phyloP scores from a whole-genome alignment of 2,113 vertebrate species.

The Festucalex cinctus region DNA sequence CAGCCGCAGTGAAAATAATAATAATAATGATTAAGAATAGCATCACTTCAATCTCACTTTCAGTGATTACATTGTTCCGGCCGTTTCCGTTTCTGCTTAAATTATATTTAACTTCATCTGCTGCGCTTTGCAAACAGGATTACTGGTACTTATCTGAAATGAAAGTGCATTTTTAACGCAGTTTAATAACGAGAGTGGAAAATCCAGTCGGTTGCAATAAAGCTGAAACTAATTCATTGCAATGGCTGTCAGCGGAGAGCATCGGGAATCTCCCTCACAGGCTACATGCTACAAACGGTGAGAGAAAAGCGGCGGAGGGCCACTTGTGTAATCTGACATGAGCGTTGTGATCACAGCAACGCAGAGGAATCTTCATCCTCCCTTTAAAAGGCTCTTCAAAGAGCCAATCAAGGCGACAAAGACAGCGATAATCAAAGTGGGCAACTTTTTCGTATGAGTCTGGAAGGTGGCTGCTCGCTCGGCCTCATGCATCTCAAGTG shows the following conservation, averaged over 20 bases:
- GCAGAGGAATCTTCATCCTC: conserved; percentile 47
- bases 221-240: conserved; percentile 77
- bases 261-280: conserved; percentile 52
- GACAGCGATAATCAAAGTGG: conserved; percentile 59
- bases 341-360: conserved; percentile 56
- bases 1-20: conserved; percentile 68
- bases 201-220: conserved; percentile 75
- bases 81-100: conserved; percentile 74
- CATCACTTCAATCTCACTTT: conserved; percentile 77
- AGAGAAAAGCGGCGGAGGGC: conserved; percentile 37
- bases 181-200: conserved; percentile 78
- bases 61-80: conserved; percentile 75
- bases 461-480: conserved; percentile 35
- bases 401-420: conserved; percentile 48
- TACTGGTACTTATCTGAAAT: conserved; percentile 79
- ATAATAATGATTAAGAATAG: conserved; percentile 68
- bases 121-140: conserved; percentile 75
- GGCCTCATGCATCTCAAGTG: conserved; percentile 65
- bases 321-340: conserved; percentile 61
- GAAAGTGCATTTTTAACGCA: conserved; percentile 78
- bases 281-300: conserved; percentile 44
- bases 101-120: conserved; percentile 79
- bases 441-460: conserved; percentile 63
- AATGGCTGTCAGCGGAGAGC: conserved; percentile 56
- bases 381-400: conserved; percentile 60